Conservation (phyloP, 2,113 vertebrate genomes). For the Lota lota region DNA sequence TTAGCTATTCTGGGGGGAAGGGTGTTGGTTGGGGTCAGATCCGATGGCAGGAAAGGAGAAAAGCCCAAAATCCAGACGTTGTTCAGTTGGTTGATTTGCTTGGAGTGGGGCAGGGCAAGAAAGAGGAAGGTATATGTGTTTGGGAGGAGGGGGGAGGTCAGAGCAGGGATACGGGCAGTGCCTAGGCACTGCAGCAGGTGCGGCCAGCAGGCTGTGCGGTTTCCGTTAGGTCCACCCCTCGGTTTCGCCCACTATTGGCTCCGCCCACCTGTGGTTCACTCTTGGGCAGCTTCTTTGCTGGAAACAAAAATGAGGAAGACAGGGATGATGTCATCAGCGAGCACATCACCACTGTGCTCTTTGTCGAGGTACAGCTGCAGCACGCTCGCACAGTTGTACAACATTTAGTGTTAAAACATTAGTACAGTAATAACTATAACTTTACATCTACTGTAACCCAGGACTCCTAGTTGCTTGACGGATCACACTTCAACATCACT, state of each 20-base stretch:
- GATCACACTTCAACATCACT: too few relatives aligned
- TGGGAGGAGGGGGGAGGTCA: conserved; percentile 40
- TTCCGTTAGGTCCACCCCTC: conserved; percentile 95
- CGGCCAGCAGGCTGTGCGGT: conserved; percentile 87
- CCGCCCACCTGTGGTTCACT: conserved; percentile 88
- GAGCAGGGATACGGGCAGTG: conserved; percentile 22
- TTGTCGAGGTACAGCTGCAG: too few relatives aligned
- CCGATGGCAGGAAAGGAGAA: conserved; percentile 67
- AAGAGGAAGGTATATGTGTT: conserved; percentile 51
- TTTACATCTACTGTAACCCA: too few relatives aligned
- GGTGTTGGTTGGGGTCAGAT: conserved; percentile 76
- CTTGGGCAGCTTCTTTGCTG: conserved; percentile 96
- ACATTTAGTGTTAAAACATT: too few relatives aligned
- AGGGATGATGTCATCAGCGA: not conserved
- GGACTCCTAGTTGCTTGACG: too few relatives aligned
- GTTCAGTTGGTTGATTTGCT: conserved; percentile 80
- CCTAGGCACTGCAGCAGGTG: conserved; percentile 95
- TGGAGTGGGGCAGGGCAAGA: not conserved
- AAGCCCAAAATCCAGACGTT: conserved; percentile 81
- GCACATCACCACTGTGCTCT: too few relatives aligned
- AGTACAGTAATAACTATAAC: too few relatives aligned
- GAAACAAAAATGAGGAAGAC: not conserved
- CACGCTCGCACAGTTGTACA: too few relatives aligned
- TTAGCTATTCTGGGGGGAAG: conserved; percentile 83
- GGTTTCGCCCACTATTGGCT: conserved; percentile 80